phyloP scores from a whole-genome alignment of 2,888 invertebrate genomes.

The Nemotelus nigrinus region DNA sequence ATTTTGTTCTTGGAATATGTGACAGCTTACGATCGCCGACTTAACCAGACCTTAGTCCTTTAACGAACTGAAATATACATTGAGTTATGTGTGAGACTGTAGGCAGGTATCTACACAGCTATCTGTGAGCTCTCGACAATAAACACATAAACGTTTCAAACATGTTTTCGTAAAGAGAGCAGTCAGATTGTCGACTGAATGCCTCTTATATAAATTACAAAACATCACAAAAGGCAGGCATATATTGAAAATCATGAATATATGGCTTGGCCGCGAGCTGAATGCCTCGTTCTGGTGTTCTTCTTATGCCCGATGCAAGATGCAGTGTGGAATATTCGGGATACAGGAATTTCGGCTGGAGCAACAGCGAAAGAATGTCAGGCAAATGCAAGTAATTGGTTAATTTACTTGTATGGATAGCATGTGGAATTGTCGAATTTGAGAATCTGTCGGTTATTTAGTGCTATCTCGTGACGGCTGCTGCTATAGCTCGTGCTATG shows the following conservation, averaged over 20 bases:
- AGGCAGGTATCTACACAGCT: too few species aligned
- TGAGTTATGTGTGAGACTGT: too few species aligned
- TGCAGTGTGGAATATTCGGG: not conserved
- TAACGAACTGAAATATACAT: not conserved
- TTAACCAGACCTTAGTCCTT: not conserved
- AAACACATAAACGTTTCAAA: too few species aligned
- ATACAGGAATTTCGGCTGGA: conserved; percentile 18
- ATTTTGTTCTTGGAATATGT: conserved; percentile 6
- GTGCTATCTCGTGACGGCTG: not conserved
- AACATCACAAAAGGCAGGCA: not conserved
- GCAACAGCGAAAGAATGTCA: conserved; percentile 1
- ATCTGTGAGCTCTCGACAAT: too few species aligned
- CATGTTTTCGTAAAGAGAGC: not conserved
- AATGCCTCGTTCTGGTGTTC: not conserved
- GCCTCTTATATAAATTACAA: conserved; percentile 1
- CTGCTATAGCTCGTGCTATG: not conserved
- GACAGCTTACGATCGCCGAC: not conserved
- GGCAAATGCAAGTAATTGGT: conserved; percentile 34
- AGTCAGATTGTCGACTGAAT: not conserved
- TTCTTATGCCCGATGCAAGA: not conserved
- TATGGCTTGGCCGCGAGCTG: conserved; percentile 18
- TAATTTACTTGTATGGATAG: conserved; percentile 32
- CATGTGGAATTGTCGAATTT: not conserved
- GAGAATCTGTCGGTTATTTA: not conserved
- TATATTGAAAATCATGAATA: conserved; percentile 12